These are phyloP conservation scores for Todiramphus saurophagus DNA, from an alignment of 2,113 vertebrate genomes.

Conservation along the genomic window DNA sequence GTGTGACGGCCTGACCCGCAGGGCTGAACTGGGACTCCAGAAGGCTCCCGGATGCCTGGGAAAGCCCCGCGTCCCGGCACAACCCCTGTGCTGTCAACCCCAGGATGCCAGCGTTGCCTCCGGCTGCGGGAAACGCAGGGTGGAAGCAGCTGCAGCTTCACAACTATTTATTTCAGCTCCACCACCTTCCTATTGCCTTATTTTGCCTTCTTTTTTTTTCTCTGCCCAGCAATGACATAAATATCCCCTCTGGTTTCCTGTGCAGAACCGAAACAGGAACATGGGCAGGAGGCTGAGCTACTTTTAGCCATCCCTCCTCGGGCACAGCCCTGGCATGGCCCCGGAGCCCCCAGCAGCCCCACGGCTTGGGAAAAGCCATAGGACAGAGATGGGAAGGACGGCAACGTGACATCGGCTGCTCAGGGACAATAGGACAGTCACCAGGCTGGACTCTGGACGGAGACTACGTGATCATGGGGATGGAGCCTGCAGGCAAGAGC, in stretches of 20 bases:
- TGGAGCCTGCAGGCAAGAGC: not conserved
- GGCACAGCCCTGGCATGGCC: not conserved
- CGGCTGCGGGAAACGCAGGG: fast-evolving
- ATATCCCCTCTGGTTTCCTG: constrained; percentile 49
- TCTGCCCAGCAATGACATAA: constrained; percentile 23
- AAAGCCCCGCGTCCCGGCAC: not conserved
- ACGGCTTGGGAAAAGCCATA: not conserved
- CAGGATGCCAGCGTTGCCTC: fast-evolving
- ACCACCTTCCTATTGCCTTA: not conserved
- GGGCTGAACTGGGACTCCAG: fast-evolving
- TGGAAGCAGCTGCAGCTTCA: constrained; percentile 15
- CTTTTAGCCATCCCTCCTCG: not conserved
- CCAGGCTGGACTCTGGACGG: not conserved
- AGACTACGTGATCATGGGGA: not conserved
- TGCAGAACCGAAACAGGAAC: constrained; percentile 35
- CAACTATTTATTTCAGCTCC: not conserved
- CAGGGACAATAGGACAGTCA: not conserved
- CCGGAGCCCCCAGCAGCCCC: not conserved
- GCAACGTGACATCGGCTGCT: not conserved
- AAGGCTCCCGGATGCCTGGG: not conserved
- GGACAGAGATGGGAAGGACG: not conserved
- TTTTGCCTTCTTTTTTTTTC: not conserved
- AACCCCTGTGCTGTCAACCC: not conserved
- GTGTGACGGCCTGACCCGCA: fast-evolving
- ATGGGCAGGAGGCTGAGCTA: not conserved